A percentile compares a stretch with the other conserved stretches of the same genome.
Conservation (phyloP, 2,113 vertebrate genomes). For the Pluvianellus socialis region DNA sequence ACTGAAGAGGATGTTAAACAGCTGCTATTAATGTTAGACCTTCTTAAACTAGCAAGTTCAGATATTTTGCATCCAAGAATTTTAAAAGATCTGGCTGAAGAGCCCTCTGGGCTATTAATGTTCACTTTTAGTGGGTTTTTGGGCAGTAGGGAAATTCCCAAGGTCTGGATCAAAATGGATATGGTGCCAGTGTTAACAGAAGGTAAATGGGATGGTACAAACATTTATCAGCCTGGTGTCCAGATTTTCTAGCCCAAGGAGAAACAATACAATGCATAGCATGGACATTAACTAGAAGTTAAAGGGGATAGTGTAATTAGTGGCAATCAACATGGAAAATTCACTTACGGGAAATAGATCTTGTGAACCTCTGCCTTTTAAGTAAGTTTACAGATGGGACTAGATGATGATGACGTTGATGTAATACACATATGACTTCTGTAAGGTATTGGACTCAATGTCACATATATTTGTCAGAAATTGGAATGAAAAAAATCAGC, state of each 20-base stretch:
- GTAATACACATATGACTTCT: constrained; percentile 15
- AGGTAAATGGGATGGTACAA: neutral
- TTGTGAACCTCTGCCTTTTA: neutral
- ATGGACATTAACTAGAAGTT: neutral
- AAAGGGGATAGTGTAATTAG: neutral
- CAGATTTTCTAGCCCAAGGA: neutral
- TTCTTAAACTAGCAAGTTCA: constrained; percentile 43
- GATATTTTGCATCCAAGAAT: constrained; percentile 45
- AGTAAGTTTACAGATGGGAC: constrained; percentile 36
- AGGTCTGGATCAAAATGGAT: neutral
- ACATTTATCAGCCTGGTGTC: neutral
- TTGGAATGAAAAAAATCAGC: neutral
- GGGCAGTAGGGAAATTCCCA: neutral
- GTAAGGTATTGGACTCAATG: neutral
- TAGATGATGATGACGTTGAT: neutral
- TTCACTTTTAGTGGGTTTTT: neutral
- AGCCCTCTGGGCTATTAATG: neutral
- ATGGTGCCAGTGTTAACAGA: neutral
- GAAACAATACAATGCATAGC: neutral
- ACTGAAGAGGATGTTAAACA: constrained; percentile 59
- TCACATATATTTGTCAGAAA: neutral
- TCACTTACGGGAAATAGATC: constrained; percentile 12
- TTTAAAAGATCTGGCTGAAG: constrained; percentile 24
- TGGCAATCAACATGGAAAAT: constrained; percentile 42
- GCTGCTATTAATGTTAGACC: constrained; percentile 59